Conservation (phyloP, 2,113 vertebrate species). For the Propithecus coquereli region DNA sequence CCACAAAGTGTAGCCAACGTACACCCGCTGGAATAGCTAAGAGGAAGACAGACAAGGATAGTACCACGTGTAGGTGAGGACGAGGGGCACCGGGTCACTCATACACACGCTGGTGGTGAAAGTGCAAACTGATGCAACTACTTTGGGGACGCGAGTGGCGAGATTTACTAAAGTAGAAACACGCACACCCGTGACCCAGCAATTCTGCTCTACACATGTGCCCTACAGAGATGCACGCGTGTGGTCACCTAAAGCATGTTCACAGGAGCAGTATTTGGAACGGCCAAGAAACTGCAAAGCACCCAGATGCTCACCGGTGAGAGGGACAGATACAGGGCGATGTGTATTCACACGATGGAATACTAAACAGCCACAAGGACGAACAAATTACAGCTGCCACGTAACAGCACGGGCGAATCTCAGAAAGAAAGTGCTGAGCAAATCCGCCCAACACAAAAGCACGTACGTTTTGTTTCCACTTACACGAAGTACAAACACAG, state of each 20-base stretch:
- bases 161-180: not conserved
- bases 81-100: not conserved
- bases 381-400: accelerated
- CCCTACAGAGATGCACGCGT: accelerated
- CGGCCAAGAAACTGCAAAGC: not conserved
- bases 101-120: too few relatives aligned
- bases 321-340: accelerated
- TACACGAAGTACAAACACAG: not conserved
- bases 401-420: too few relatives aligned
- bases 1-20: accelerated
- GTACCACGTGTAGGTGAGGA: not conserved
- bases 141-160: not conserved
- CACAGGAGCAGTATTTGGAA: not conserved
- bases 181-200: accelerated
- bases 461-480: accelerated
- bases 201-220: too few relatives aligned
- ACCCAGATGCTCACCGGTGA: not conserved
- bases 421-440: not conserved
- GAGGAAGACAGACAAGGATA: not conserved
- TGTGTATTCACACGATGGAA: accelerated
- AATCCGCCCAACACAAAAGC: not conserved
- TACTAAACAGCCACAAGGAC: accelerated
- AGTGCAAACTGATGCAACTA: accelerated
- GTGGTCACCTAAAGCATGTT: accelerated
- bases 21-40: not conserved